A percentile compares a stretch with the other conserved stretches of the same genome.
Evolutionary conservation across 2,113 vertebrate genomes (phyloP).

Genomic region (Thermophis baileyi): DNA sequence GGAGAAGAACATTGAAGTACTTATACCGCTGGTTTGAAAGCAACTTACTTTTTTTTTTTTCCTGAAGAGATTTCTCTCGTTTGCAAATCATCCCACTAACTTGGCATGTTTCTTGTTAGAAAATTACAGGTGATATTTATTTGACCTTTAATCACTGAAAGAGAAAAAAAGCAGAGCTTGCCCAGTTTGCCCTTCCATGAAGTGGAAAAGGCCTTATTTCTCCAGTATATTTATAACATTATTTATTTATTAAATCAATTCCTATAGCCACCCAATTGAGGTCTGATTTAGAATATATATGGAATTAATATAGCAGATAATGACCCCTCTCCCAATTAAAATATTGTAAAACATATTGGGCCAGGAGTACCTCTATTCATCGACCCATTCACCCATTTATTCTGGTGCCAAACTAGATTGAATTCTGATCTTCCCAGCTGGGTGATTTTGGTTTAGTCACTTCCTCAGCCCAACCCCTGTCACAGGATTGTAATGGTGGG

Average conservation of each 20-base stretch:
- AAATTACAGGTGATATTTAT: not conserved
- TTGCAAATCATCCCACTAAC: not conserved
- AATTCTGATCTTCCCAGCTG: not conserved
- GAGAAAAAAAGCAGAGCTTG: not conserved
- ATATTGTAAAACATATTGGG: not conserved
- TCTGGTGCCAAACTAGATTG: not conserved
- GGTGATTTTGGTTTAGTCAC: not conserved
- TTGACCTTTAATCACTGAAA: not conserved
- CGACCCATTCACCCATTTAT: not conserved
- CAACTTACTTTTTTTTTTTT: not conserved
- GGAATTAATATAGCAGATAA: not conserved
- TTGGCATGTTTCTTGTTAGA: not conserved
- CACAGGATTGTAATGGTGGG: not conserved
- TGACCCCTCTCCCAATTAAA: not conserved
- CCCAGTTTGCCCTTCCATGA: not conserved
- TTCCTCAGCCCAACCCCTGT: not conserved
- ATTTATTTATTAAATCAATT: not conserved
- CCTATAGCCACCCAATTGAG: not conserved
- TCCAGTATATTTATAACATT: not conserved
- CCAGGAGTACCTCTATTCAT: not conserved
- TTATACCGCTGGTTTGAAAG: not conserved
- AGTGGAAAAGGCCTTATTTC: not conserved
- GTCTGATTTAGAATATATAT: not conserved
- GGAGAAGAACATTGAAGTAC: not conserved
- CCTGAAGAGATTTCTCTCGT: not conserved